Conservation (phyloP, 37 sponge, comb jelly and placozoan species). For the Halisarca cf. caerulea region DNA sequence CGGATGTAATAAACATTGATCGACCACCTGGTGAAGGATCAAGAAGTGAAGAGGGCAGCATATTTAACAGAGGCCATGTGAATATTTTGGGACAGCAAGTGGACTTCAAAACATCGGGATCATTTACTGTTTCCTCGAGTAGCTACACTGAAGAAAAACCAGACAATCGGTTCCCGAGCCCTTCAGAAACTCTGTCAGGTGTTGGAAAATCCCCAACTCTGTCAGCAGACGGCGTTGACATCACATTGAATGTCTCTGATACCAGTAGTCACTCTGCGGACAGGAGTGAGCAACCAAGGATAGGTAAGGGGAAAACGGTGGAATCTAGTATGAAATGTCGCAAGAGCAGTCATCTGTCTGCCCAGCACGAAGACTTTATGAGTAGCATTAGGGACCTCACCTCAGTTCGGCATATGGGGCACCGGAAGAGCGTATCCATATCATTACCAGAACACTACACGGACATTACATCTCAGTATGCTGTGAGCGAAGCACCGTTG, state of each 20-base stretch:
- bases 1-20: too few species aligned
- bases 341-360: background rate
- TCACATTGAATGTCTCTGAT: background rate
- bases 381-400: background rate
- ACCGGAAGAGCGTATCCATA: constrained; percentile 27
- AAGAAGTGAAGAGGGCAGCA: background rate
- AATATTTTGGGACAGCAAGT: constrained; percentile 71
- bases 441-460: constrained; percentile 3
- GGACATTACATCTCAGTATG: constrained; percentile 28
- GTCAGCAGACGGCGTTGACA: too few species aligned
- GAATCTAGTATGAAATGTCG: background rate
- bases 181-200: background rate
- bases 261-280: background rate
- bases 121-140: background rate
- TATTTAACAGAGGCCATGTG: constrained; percentile 9
- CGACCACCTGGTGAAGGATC: background rate
- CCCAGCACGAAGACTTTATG: background rate
- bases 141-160: background rate
- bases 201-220: background rate
- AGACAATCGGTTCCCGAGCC: background rate
- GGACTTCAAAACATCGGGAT: constrained; percentile 33
- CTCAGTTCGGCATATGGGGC: background rate
- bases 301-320: background rate
- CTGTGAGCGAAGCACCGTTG: constrained; percentile 64
- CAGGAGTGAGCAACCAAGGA: background rate